These are phyloP conservation scores for Scartelaos histophorus DNA, from an alignment of 2,113 vertebrate species.

Conservation along the genomic window DNA sequence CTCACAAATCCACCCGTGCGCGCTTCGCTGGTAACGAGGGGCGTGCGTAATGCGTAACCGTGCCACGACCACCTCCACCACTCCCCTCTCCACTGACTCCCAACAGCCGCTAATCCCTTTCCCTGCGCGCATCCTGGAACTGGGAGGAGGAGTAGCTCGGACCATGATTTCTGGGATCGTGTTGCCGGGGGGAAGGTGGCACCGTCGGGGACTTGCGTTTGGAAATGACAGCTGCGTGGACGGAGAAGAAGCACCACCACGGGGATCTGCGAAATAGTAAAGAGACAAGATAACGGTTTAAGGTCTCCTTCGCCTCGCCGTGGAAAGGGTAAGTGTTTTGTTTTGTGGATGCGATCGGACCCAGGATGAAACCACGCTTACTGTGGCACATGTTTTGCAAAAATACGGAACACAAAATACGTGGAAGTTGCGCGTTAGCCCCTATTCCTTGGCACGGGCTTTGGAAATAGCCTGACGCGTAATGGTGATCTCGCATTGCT, in stretches of 20 bases:
- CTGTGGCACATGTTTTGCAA: neutral
- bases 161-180: constrained; percentile 69
- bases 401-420: neutral
- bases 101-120: constrained; percentile 70
- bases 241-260: constrained; percentile 61
- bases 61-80: constrained; percentile 12
- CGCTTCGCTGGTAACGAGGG: constrained; percentile 18
- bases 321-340: constrained; percentile 52
- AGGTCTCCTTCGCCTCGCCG: constrained; percentile 24
- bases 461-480: neutral
- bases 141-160: constrained; percentile 23
- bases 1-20: constrained; percentile 47
- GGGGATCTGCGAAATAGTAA: constrained; percentile 44
- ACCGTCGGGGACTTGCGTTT: constrained; percentile 57
- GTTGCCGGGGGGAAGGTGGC: constrained; percentile 72
- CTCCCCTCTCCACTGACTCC: too few relatives aligned
- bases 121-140: constrained; percentile 71
- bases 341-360: neutral
- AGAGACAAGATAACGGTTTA: constrained; percentile 63
- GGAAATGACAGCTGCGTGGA: constrained; percentile 74
- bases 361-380: neutral
- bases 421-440: neutral
- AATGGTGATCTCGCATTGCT: neutral
- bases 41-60: constrained; percentile 22
- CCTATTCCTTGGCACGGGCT: neutral